A percentile compares a stretch with the other conserved stretches of the same genome.
Evolutionary conservation across 2,888 invertebrate genomes (phyloP).

Genomic region (Hartigia nigra): DNA sequence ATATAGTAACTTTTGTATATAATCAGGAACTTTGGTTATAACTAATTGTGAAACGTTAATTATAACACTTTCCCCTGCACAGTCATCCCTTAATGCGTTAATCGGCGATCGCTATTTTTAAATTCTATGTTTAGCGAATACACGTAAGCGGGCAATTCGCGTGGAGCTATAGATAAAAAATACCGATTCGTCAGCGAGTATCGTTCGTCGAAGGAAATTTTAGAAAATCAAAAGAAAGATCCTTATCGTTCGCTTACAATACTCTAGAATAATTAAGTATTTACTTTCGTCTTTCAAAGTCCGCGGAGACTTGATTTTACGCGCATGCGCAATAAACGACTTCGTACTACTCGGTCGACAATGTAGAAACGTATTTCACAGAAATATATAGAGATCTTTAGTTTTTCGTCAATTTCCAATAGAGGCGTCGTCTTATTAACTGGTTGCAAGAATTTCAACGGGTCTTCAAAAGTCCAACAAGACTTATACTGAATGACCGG

Average conservation of each 20-base stretch:
- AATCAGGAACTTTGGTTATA: background rate
- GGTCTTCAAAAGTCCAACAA: background rate
- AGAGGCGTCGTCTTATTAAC: background rate
- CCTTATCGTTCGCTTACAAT: too few species aligned
- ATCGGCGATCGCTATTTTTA: background rate
- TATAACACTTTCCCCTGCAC: background rate
- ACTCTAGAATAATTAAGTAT: too few species aligned
- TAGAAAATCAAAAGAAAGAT: too few species aligned
- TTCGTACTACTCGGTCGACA: background rate
- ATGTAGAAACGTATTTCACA: background rate
- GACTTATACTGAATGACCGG: background rate
- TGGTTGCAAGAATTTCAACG: background rate
- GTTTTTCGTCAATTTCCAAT: background rate
- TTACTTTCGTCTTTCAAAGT: background rate
- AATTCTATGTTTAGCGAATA: background rate
- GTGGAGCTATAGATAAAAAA: background rate
- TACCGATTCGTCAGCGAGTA: background rate
- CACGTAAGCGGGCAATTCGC: background rate
- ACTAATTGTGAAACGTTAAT: background rate
- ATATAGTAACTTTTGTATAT: background rate
- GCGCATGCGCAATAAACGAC: background rate
- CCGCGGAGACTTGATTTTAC: background rate
- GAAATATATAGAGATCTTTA: background rate
- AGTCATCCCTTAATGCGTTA: background rate
- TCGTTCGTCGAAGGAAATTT: too few species aligned